These are phyloP conservation scores for Actias luna DNA, from an alignment of 2,888 invertebrate genomes.

Conservation along the genomic window DNA sequence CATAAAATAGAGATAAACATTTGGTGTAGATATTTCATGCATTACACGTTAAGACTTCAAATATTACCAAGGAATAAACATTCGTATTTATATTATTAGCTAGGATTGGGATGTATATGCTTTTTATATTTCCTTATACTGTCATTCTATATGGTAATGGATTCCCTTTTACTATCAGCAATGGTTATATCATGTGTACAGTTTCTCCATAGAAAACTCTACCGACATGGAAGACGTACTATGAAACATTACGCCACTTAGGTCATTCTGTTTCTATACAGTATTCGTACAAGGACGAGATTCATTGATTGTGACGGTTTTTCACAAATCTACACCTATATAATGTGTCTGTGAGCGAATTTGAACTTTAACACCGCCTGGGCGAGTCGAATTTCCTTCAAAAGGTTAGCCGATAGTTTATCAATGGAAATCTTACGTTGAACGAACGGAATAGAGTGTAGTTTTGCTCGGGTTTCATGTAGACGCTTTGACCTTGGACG, in stretches of 20 bases:
- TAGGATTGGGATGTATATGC: too few relatives aligned
- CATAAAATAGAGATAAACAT: too few relatives aligned
- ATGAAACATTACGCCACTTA: constrained; percentile 50
- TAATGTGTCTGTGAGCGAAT: not conserved
- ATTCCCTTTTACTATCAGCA: not conserved
- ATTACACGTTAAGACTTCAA: too few relatives aligned
- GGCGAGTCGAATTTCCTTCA: not conserved
- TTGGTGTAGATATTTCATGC: too few relatives aligned
- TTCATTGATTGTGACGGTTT: constrained; percentile 61
- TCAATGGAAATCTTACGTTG: constrained; percentile 34
- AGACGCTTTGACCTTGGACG: constrained; percentile 68
- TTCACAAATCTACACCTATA: not conserved
- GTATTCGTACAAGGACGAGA: constrained; percentile 62
- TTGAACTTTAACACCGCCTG: not conserved
- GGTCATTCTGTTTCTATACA: constrained; percentile 48
- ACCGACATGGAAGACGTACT: constrained; percentile 31
- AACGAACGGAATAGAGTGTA: constrained; percentile 26
- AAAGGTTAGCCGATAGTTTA: constrained; percentile 16
- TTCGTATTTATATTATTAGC: too few relatives aligned
- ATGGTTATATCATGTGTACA: not conserved
- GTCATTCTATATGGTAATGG: not conserved
- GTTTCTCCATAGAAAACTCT: not conserved
- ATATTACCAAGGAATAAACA: too few relatives aligned
- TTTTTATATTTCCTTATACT: not conserved
- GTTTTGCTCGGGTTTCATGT: constrained; percentile 26